These are phyloP conservation scores for Macrosiphum euphorbiae DNA, from an alignment of 2,888 invertebrate species.

Conservation along the genomic window DNA sequence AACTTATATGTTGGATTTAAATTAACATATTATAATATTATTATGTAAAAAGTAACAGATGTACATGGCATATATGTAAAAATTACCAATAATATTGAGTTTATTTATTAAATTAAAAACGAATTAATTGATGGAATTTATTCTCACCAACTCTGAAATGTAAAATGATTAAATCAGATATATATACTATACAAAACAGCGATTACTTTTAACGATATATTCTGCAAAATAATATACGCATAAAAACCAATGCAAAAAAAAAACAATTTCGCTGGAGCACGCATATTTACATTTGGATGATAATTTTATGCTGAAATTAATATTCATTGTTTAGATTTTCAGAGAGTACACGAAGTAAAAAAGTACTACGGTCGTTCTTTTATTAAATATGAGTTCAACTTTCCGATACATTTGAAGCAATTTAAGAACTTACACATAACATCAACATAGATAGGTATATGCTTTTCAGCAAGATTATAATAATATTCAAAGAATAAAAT, in stretches of 20 bases:
- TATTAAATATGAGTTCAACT: neutral
- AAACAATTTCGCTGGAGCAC: neutral
- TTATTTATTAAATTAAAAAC: neutral
- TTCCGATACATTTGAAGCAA: neutral
- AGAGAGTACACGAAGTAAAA: neutral
- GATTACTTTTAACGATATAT: neutral
- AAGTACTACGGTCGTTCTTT: neutral
- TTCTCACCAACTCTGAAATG: neutral
- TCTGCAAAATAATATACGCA: neutral
- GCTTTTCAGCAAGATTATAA: neutral
- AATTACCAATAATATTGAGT: too few relatives aligned
- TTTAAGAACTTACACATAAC: neutral
- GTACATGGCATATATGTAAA: neutral
- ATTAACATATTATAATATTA: neutral
- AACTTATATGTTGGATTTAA: neutral
- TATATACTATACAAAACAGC: neutral
- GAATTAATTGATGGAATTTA: neutral
- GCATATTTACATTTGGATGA: conserved; percentile 9
- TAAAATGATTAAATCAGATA: neutral
- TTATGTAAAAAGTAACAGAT: neutral
- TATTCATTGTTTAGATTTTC: neutral
- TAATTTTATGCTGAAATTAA: conserved; percentile 20
- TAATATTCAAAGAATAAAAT: neutral
- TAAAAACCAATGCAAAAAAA: conserved; percentile 6
- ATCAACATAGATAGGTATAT: neutral